phyloP scores from a whole-genome alignment of 2,888 invertebrate genomes.

The Autographa pulchrina region DNA sequence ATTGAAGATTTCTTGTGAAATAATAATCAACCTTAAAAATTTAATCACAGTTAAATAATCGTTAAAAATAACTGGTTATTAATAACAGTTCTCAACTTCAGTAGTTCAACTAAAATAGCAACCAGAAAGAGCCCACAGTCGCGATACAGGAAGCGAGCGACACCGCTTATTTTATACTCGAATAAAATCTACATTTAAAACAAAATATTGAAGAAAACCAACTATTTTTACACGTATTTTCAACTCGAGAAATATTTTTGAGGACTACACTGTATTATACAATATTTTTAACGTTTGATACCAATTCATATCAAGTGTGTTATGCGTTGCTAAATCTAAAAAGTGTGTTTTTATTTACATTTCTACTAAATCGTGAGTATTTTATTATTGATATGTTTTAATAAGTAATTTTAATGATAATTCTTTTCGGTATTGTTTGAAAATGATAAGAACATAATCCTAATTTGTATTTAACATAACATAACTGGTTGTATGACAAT shows the following conservation, averaged over 20 bases:
- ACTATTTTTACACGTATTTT: slow-evolving; percentile 69
- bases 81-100: not conserved
- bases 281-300: slow-evolving; percentile 51
- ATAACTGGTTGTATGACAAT: too few relatives aligned
- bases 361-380: slow-evolving; percentile 40
- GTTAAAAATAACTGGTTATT: slow-evolving; percentile 16
- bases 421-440: too few relatives aligned
- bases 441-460: too few relatives aligned
- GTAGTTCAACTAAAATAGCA: slow-evolving; percentile 7
- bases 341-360: slow-evolving; percentile 27
- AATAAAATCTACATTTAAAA: slow-evolving; percentile 62
- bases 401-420: not conserved
- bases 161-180: slow-evolving; percentile 63
- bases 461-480: too few relatives aligned
- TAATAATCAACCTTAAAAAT: not conserved
- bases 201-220: slow-evolving; percentile 57
- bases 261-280: slow-evolving; percentile 48
- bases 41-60: not conserved
- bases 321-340: slow-evolving; percentile 37
- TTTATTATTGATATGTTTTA: not conserved
- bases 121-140: slow-evolving; percentile 59
- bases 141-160: slow-evolving; percentile 55
- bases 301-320: slow-evolving; percentile 50
- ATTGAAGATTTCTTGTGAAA: not conserved
- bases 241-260: slow-evolving; percentile 64